Evolutionary conservation across 2,797 vertebrate genomes (phyloP).

Genomic region (Brachyrhaphis roseni): DNA sequence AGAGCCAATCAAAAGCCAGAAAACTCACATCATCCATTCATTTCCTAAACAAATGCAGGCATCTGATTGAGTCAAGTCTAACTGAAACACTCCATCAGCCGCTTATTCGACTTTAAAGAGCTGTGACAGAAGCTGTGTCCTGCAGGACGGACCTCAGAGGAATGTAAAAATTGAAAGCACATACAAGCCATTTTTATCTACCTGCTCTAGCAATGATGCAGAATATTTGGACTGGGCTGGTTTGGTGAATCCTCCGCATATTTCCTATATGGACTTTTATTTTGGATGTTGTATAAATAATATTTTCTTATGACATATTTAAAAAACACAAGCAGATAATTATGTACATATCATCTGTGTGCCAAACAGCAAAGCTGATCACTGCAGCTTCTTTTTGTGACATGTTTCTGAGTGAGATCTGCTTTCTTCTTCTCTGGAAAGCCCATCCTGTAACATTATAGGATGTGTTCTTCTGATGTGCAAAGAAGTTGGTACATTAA

Average conservation of each 20-base stretch:
- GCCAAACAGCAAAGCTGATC: slow-evolving; percentile 64
- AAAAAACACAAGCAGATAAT: slow-evolving; percentile 19
- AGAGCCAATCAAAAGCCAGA: slow-evolving; percentile 53
- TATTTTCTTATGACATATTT: slow-evolving; percentile 69
- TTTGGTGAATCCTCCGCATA: slow-evolving; percentile 21
- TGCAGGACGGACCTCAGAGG: slow-evolving; percentile 37
- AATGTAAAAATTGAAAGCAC: slow-evolving; percentile 41
- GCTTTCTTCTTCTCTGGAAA: background rate
- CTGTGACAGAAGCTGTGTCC: slow-evolving; percentile 33
- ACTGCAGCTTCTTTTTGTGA: slow-evolving; percentile 29
- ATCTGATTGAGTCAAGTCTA: slow-evolving; percentile 6
- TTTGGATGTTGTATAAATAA: slow-evolving; percentile 47
- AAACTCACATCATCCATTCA: slow-evolving; percentile 21
- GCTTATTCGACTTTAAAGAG: slow-evolving; percentile 14
- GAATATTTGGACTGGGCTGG: slow-evolving; percentile 18
- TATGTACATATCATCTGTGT: slow-evolving; percentile 62
- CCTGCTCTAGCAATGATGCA: slow-evolving; percentile 28
- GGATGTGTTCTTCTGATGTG: background rate
- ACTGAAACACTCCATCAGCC: slow-evolving; percentile 56
- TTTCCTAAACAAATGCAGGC: slow-evolving; percentile 23
- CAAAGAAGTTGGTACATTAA: slow-evolving; percentile 8
- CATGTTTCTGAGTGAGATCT: background rate
- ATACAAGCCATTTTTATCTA: slow-evolving; percentile 23
- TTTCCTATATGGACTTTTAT: slow-evolving; percentile 24
- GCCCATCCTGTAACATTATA: slow-evolving; percentile 6